Base-by-base conservation (phyloP, 1,140 invertebrate species). In the Bombus superbus region DNA sequence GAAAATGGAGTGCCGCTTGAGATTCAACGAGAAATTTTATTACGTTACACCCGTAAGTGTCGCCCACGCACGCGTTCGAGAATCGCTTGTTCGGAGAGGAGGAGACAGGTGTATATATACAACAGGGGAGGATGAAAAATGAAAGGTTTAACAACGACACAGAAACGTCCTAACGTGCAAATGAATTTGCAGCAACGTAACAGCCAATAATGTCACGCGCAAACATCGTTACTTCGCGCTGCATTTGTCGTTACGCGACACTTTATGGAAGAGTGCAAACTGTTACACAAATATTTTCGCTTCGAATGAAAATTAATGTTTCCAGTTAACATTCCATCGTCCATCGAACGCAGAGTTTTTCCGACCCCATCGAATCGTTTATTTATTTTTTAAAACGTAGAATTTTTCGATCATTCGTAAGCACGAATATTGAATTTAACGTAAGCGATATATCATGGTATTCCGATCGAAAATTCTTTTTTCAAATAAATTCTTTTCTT, bases 1-100 rank as follows among this genome's bases (percentile, higher is more conserved):
- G 86, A 90, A 88, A 91, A 88, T 91, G 74, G 78, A 90, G 89
- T 86, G 80, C 69, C 76, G 71, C 83, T 90, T 73, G 78, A 85
- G 80, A 88, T 83, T 85, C 80, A 90, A 81, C 79, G 88, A 78
- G 89, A 72, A 83, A 90, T 90, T 90, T 86, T 88, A 90, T 90
- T 87, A 76, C 76, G 38, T 77, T 71, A 85, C 68, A 66, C 22
- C 32, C 44, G 47, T 84, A 87, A 85, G 74, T 38, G n/a, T 47
- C 38, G 32, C 35, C 22, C 42, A 32, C 69, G 57, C 59, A 57
- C 76, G 35, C 35, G 81, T 38, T 68, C 71, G 64, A 5, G 57
- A 40, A 73, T 15, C 64, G 15, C 32, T 18, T 35, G 64, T 18
- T 32, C 6, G n/a, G 32, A 1, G 15, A 66, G 53, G n/a, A 38